These are phyloP conservation scores for Macroramphosus scolopax DNA, from an alignment of 2,797 vertebrate genomes.

Conservation along the genomic window DNA sequence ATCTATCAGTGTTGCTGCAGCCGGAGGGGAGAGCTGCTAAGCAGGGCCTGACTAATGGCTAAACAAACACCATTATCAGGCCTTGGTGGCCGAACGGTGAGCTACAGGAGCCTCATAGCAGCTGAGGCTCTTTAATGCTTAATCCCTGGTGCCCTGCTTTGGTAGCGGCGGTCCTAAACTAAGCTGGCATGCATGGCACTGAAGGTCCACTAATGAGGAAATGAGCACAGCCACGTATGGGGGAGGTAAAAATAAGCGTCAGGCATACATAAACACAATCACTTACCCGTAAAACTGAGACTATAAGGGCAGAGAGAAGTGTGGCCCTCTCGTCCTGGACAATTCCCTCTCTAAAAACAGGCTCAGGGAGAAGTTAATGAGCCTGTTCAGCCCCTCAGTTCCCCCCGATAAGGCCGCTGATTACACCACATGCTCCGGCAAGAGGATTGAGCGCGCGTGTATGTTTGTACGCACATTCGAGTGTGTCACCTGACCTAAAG, in stretches of 20 bases:
- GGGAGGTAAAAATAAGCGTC: conserved; percentile 23
- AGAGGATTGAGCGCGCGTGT: conserved; percentile 28
- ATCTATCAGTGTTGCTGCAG: conserved; percentile 58
- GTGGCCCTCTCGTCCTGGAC: conserved; percentile 48
- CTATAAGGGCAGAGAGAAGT: conserved; percentile 30
- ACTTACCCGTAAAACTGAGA: conserved; percentile 22
- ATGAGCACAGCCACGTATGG: conserved; percentile 33
- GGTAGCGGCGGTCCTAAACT: conserved; percentile 39
- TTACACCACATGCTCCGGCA: conserved; percentile 59
- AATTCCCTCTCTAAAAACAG: conserved; percentile 52
- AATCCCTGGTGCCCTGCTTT: conserved; percentile 63
- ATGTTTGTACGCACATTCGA: conserved; percentile 1
- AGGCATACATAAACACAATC: conserved; percentile 30
- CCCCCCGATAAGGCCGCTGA: conserved; percentile 60
- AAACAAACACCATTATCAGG: conserved; percentile 81
- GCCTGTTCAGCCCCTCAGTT: conserved; percentile 56
- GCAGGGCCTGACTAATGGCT: conserved; percentile 77
- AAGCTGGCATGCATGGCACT: conserved; percentile 19
- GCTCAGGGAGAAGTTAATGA: conserved; percentile 68
- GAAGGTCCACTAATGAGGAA: conserved; percentile 57
- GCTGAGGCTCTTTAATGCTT: conserved; percentile 70
- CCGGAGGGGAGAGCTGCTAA: conserved; percentile 62
- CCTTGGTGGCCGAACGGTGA: conserved; percentile 61
- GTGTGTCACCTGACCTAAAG: conserved; percentile 58
- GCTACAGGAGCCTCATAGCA: conserved; percentile 64